Base-by-base conservation (phyloP, 1,140 invertebrate species). In the Drosophila malerkotliana region DNA sequence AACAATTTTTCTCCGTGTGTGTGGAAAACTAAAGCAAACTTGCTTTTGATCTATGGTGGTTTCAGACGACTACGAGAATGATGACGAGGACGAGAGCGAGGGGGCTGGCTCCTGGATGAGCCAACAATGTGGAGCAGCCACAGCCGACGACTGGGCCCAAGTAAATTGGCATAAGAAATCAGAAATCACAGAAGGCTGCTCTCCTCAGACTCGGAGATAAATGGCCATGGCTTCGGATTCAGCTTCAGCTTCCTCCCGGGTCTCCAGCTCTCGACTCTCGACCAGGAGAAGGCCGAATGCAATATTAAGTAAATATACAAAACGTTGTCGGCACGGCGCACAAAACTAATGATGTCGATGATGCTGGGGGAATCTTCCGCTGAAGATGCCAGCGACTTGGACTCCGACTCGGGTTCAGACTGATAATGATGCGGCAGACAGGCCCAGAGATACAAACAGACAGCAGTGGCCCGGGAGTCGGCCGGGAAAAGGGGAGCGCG, bases 231-330 rank as follows among this genome's bases (percentile, higher is more conserved):
- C 63, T 67, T 59, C 64, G 26, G 34, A 52, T 21, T 21, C 26
- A 49, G 48, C 54, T 47, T 24, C 44, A 49, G 48, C 54, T 47
- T 47, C 44, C 44, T 47, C 18, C 44, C 44, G 9, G 18, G 8
- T 21, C 44, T 4, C 44, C 44, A 18, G 9, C 41, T 44, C 41
- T 15, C 4, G 6, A 14, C n/a, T 15, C 14, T 66, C 2, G 63
- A 32, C 60, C 63, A 34, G 41, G 63, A 47, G 28, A 44, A 62
- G 66, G 75, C 61, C 80, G 74, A 85, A 68, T 85, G 82, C 83
- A 88, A 88, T 88, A 88, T 88, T 88, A 88, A 88, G 83, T 88
- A 88, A 88, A 88, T 88, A 88, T 88, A 88, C 83, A 88, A 88
- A 88, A 88, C 83, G 83, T 88, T 88, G 83, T 88, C 82, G 82